Base-by-base conservation (phyloP, 2,888 invertebrate species). In the Hypolimnas misippus region DNA sequence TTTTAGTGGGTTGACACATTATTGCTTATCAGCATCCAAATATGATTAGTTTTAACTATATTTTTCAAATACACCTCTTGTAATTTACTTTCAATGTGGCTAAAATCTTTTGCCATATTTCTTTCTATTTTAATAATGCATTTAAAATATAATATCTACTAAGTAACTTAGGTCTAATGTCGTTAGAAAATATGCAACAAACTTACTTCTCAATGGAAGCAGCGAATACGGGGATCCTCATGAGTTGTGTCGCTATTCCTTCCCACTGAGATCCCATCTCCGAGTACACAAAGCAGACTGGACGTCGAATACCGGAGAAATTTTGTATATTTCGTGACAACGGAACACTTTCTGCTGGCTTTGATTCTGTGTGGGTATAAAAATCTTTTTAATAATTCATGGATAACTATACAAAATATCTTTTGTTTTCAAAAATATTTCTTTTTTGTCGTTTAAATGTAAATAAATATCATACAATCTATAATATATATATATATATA, bases 211-310 rank as follows among this genome's bases (percentile, higher is more conserved):
- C 70, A 54, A 94, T 92, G 8, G 79, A 71, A 17, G 74, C 72
- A 7, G 87, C 85, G 80, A 95, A 94, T 5, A 87, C 74, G 14
- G 93, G 93, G 46, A 95, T 78, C 31, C 78, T 73, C 92, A 95
- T 92, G 70, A 95, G 84, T 31, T 92, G 84, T 46, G 84, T 77
- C 1, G 93, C 94, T 94, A 94, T 94, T 49, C 92, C 93, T 42
- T 86, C 78, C 94, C 94, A 94, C 76, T 94, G 94, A 0, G 93
- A 92, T 5, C 94, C 94, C 94, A 94, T 94, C 8, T 94, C 94
- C 57, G 94, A 93, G 82, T 93, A 94, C 54, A 95, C 87, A 76
- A 92, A 94, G 93, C 94, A 95, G 1, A 95, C 80, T 3, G 94
- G 93, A 1, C 87, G 72, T 14, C 16, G 51, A 7, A 16, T 21